phyloP scores from a whole-genome alignment of 2,113 vertebrate species.

The Delphinapterus leucas region DNA sequence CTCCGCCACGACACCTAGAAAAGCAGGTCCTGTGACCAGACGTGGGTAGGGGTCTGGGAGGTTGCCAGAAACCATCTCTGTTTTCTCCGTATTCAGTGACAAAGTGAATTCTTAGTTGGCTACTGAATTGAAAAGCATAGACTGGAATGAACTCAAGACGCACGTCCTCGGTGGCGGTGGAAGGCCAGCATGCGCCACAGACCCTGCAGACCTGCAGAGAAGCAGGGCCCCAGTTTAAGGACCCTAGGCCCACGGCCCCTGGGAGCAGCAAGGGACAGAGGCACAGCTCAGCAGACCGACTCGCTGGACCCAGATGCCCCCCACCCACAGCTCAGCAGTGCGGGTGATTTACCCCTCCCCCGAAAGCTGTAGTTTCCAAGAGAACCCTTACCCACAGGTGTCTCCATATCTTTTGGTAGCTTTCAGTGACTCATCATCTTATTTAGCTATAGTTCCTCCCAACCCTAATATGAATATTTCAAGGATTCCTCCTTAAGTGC shows the following conservation, averaged over 20 bases:
- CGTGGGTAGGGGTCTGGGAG: not conserved
- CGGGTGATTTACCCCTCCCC: rapidly evolving
- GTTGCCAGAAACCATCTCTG: not conserved
- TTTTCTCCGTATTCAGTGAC: not conserved
- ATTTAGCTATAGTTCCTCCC: not conserved
- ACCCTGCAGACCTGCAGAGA: not conserved
- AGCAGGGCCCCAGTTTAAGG: not conserved
- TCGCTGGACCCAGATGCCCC: not conserved
- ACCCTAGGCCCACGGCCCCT: not conserved
- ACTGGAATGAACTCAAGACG: not conserved
- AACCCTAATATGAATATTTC: not conserved
- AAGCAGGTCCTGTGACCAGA: not conserved
- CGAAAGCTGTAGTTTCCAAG: not conserved
- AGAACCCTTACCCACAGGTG: not conserved
- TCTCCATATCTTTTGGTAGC: not conserved
- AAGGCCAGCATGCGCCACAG: not conserved
- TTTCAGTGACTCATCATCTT: not conserved
- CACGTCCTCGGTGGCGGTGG: rapidly evolving
- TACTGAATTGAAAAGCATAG: not conserved
- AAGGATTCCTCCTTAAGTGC: not conserved
- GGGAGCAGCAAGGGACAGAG: not conserved
- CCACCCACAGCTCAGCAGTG: not conserved
- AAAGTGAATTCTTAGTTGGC: not conserved
- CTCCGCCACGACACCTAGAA: not conserved
- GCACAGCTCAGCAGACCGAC: not conserved